Evolutionary conservation across 2,113 vertebrate species (phyloP).

Genomic region (Catharus fuscescens): DNA sequence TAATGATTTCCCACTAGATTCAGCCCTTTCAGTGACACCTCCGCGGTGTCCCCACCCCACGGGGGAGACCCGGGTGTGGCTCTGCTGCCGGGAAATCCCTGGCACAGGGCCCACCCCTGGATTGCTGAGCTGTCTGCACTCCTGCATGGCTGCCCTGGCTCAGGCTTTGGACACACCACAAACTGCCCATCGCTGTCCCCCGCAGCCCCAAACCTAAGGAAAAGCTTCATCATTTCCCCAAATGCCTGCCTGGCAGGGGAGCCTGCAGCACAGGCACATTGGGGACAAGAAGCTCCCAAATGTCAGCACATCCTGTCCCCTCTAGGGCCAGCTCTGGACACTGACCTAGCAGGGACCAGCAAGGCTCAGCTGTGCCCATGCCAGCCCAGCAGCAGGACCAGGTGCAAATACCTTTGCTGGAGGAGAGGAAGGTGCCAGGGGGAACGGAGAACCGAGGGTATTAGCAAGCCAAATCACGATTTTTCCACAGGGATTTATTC

Average conservation of each 20-base stretch:
- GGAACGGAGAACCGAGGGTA: background rate
- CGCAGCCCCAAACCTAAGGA: background rate
- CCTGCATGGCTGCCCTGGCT: background rate
- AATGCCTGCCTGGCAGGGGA: background rate
- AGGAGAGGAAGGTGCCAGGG: background rate
- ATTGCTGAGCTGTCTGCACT: background rate
- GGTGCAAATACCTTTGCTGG: background rate
- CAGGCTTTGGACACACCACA: background rate
- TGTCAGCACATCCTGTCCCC: background rate
- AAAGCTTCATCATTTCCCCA: background rate
- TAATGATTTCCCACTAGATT: background rate
- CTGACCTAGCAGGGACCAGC: background rate
- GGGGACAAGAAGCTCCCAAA: background rate
- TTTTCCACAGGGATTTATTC: background rate
- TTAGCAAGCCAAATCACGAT: rapidly evolving
- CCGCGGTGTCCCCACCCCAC: background rate
- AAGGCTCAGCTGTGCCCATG: background rate
- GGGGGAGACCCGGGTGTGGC: background rate
- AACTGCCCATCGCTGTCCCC: background rate
- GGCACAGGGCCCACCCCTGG: rapidly evolving
- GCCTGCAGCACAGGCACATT: background rate
- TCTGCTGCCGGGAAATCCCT: background rate
- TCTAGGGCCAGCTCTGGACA: background rate
- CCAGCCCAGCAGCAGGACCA: rapidly evolving
- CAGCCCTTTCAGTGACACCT: background rate